Evolutionary conservation across 2,888 invertebrate species (phyloP).

Genomic region (Artemia sinica): DNA sequence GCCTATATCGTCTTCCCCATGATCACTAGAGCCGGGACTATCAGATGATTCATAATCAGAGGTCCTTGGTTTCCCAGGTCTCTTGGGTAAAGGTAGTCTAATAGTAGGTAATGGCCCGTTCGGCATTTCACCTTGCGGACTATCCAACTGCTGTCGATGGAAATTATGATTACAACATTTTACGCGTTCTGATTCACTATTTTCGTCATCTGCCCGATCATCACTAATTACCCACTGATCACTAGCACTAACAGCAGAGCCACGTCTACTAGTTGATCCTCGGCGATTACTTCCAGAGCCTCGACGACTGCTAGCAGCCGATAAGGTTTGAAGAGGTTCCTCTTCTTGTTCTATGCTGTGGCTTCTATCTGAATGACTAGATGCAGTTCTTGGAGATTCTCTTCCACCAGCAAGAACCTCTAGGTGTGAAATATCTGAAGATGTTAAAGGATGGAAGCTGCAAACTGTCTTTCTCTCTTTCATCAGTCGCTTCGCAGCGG

Average conservation of each 20-base stretch:
- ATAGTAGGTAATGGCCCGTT: slow-evolving; percentile 1
- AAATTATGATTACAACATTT: neutral
- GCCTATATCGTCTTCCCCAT: slow-evolving; percentile 28
- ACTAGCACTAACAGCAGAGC: neutral
- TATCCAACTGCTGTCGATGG: neutral
- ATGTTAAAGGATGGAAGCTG: slow-evolving; percentile 29
- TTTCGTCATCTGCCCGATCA: slow-evolving; percentile 1
- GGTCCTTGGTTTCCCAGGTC: slow-evolving; percentile 22
- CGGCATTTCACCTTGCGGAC: neutral
- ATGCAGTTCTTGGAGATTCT: slow-evolving; percentile 6
- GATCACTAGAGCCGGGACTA: slow-evolving; percentile 34
- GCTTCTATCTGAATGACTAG: slow-evolving; percentile 9
- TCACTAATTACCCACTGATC: slow-evolving; percentile 3
- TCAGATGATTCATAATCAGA: slow-evolving; percentile 33
- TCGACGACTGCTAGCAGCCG: neutral
- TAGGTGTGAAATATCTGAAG: slow-evolving; percentile 24
- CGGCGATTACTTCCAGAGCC: slow-evolving; percentile 10
- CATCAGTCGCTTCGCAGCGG: slow-evolving; percentile 27
- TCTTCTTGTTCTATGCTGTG: slow-evolving; percentile 1
- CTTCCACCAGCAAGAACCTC: neutral
- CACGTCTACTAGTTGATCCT: neutral
- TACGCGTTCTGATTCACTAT: neutral
- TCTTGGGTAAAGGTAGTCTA: slow-evolving; percentile 20
- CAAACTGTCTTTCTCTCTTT: slow-evolving; percentile 30
- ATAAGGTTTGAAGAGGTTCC: neutral